Percentiles rank a stretch among this genome's conserved stretches.
Conservation (phyloP, 1,140 invertebrate species). For the Dendrolimus punctatus region DNA sequence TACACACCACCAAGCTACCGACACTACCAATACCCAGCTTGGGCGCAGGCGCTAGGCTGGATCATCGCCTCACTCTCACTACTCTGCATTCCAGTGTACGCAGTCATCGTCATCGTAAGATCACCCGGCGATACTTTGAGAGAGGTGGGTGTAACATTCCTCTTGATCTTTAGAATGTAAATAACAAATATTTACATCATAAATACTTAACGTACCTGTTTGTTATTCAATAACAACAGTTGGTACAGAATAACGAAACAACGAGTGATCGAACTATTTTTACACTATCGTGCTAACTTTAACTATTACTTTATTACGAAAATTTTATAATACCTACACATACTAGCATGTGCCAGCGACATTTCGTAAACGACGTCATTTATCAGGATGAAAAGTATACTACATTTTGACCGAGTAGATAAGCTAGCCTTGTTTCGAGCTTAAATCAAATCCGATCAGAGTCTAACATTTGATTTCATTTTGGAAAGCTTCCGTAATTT, state of each 20-base stretch:
- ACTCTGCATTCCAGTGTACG: conserved; percentile 88
- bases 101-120: conserved; percentile 79
- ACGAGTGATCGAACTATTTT: background rate
- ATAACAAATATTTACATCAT: too few relatives aligned
- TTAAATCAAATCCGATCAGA: background rate
- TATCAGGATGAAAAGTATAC: too few relatives aligned
- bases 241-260: background rate
- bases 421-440: background rate
- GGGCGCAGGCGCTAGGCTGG: conserved; percentile 93
- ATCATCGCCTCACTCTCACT: conserved; percentile 85
- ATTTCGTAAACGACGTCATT: too few relatives aligned
- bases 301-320: background rate
- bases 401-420: too few relatives aligned
- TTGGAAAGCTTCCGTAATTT: too few relatives aligned
- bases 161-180: background rate
- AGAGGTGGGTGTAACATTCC: conserved; percentile 73
- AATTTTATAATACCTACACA: too few relatives aligned
- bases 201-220: too few relatives aligned
- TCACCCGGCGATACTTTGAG: conserved; percentile 80
- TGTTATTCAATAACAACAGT: background rate
- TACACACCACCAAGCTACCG: conserved; percentile 88
- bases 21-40: conserved; percentile 84
- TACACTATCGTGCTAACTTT: background rate
- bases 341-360: too few relatives aligned
- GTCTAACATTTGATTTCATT: too few relatives aligned